phyloP scores from a whole-genome alignment of 2,797 vertebrate species.

The Sebastes miniatus region DNA sequence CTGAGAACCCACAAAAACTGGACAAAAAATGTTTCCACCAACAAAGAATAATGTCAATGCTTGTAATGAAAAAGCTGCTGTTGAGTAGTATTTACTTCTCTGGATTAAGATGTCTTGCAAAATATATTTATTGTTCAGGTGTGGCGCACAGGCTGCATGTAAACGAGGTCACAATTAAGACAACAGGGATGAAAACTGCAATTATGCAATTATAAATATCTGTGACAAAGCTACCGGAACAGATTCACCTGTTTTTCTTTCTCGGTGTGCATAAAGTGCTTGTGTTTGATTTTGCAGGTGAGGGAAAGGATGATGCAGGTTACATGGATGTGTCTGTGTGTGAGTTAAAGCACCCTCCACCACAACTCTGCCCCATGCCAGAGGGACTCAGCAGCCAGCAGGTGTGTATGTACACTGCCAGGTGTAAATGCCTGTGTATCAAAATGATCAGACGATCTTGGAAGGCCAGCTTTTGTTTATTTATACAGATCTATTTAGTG shows the following conservation, averaged over 20 bases:
- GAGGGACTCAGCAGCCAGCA: conserved; percentile 90
- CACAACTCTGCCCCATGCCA: conserved; percentile 88
- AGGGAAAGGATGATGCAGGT: conserved; percentile 72
- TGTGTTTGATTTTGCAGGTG: conserved; percentile 53
- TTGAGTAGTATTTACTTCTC: neutral
- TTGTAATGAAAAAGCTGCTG: neutral
- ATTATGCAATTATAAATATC: too few species aligned
- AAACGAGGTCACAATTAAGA: neutral
- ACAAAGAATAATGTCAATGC: neutral
- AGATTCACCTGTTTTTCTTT: neutral
- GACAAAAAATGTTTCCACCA: neutral
- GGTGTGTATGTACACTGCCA: conserved; percentile 58
- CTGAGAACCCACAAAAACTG: neutral
- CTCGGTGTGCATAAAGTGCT: neutral
- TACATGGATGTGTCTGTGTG: conserved; percentile 82
- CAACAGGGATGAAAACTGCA: neutral
- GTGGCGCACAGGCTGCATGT: neutral
- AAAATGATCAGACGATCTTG: neutral
- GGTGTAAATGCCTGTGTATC: neutral
- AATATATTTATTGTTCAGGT: neutral
- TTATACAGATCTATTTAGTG: neutral
- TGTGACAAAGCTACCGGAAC: neutral
- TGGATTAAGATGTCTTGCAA: neutral
- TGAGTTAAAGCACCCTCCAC: conserved; percentile 85
- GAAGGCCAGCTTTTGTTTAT: neutral